Conservation (phyloP, 2,797 vertebrate species). For the Scolopax rusticola region DNA sequence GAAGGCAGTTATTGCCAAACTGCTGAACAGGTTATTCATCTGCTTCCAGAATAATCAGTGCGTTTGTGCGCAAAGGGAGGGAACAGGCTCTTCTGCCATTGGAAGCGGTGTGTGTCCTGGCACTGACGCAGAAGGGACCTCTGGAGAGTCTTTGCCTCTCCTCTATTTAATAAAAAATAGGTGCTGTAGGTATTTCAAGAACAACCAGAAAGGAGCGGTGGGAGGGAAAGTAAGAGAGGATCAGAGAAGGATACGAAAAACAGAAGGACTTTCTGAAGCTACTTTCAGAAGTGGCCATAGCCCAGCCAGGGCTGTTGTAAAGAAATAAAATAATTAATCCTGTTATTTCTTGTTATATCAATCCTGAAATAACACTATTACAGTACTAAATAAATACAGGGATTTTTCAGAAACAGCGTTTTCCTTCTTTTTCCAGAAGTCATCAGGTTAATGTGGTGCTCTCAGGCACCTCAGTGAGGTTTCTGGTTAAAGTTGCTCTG, state of each 20-base stretch:
- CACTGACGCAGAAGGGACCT: neutral
- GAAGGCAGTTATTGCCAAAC: neutral
- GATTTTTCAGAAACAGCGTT: neutral
- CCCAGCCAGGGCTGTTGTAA: neutral
- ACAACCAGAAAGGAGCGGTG: neutral
- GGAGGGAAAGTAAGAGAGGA: neutral
- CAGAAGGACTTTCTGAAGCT: neutral
- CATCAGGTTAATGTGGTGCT: neutral
- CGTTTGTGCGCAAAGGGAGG: fast-evolving
- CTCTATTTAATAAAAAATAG: neutral
- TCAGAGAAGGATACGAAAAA: neutral
- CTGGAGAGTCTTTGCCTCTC: neutral
- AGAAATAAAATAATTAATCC: neutral
- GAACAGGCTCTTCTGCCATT: neutral
- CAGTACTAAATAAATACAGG: neutral
- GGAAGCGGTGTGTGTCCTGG: neutral
- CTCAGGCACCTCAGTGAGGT: neutral
- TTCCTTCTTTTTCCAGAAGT: neutral
- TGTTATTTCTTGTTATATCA: neutral
- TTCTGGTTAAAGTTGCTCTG: neutral
- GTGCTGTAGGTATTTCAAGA: neutral
- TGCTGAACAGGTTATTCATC: neutral
- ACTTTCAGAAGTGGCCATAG: neutral
- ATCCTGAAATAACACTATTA: neutral
- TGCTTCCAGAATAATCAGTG: neutral